Base-by-base conservation (phyloP, 2,797 vertebrate species). In the Chelmon rostratus region DNA sequence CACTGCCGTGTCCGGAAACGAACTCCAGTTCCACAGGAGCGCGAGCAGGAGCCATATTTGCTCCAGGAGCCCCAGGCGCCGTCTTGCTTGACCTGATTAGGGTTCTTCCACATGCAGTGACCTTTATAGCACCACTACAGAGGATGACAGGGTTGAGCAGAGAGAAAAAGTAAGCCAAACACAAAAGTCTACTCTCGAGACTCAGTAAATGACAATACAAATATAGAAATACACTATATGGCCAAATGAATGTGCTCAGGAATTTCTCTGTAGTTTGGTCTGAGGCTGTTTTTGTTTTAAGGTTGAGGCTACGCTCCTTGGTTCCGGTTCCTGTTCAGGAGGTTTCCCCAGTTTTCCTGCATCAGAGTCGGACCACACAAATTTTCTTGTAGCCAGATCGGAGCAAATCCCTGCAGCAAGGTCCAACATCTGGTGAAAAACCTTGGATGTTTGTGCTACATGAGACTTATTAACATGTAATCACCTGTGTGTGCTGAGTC, bases 101-200 rank as follows among this genome's bases (percentile, higher is more conserved):
- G 95, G 13, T 97, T 99, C 83, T 98, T 99, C 98, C 98, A 99
- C 97, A 99, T 99, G 93, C 98, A 99, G 85, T 99, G 98, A 88
- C 98, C 98, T 94, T 99, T 99, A 71, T 99, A 99, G 93, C 98
- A 99, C 98, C 98, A 99, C 98, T 99, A 81, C 25, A 49, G 35
- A 73, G 35, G 37, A 70, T 0, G 28, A 38, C 10, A 67, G 42
- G 8, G 73, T 11, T 2, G 47, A 33, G 21, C 40, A 66, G 35
- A 68, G 47, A 54, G 44, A n/a, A 49, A 53, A 31, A 38, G 54
- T 67, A 4, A 83, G 54, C 10, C 6, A 23, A 52, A 71, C 47
- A 67, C 38, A 31, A 38, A 76, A 23, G 3, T 15, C 23, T 50
- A 8, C 5, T 63, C 19, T 57, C 6, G 8, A 15, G 23, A 73